Conservation (phyloP, 1,140 invertebrate species). For the Limonius californicus region DNA sequence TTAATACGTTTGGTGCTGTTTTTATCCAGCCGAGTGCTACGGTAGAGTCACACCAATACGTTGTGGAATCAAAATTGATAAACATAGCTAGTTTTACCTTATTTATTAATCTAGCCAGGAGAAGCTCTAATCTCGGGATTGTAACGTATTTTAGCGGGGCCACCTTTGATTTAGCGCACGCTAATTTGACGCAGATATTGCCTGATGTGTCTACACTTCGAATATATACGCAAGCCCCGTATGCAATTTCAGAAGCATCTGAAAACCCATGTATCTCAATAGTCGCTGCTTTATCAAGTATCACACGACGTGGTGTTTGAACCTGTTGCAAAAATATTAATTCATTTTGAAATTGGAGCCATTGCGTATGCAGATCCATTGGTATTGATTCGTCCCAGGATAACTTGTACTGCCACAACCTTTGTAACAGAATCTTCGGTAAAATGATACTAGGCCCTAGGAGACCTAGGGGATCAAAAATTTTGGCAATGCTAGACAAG, state of each 20-base stretch:
- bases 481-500: too few relatives aligned
- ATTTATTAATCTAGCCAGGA: slow-evolving; percentile 31
- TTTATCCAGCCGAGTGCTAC: slow-evolving; percentile 31
- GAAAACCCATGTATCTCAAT: slow-evolving; percentile 38
- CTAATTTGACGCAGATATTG: neutral
- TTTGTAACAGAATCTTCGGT: slow-evolving; percentile 47
- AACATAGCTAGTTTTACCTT: neutral
- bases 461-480: slow-evolving; percentile 49
- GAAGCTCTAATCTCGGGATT: slow-evolving; percentile 46
- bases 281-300: slow-evolving; percentile 26
- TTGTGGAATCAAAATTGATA: neutral
- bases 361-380: slow-evolving; percentile 23
- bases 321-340: neutral
- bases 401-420: slow-evolving; percentile 40
- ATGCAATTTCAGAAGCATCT: slow-evolving; percentile 36
- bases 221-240: slow-evolving; percentile 33
- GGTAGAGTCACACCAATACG: slow-evolving; percentile 31
- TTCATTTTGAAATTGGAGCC: slow-evolving; percentile 17
- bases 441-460: slow-evolving; percentile 40
- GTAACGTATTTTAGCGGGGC: slow-evolving; percentile 40
- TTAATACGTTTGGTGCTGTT: slow-evolving; percentile 19
- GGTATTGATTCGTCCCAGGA: slow-evolving; percentile 46
- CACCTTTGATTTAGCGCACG: slow-evolving; percentile 38
- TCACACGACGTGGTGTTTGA: neutral
- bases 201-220: slow-evolving; percentile 26